Evolutionary conservation across 1,140 invertebrate species (phyloP).

Genomic region (Drosophila guanche): DNA sequence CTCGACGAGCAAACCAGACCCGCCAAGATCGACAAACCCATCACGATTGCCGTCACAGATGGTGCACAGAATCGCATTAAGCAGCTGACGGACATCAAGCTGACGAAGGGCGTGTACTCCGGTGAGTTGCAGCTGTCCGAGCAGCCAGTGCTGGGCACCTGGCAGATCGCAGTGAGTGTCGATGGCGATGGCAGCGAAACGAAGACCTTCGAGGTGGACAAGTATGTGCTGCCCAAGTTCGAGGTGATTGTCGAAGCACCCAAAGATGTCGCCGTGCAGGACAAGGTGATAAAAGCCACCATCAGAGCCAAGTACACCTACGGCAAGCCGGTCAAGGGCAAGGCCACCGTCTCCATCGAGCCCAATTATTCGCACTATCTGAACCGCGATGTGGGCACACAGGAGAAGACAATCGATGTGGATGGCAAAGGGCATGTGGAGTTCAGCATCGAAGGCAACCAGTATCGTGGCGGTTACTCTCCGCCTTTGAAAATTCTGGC

Average conservation of each 20-base stretch:
- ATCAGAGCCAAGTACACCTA: constrained; percentile 89
- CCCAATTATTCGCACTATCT: constrained; percentile 61
- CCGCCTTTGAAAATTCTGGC: constrained; percentile 88
- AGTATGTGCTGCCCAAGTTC: constrained; percentile 97
- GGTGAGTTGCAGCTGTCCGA: constrained; percentile 91
- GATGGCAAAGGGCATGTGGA: constrained; percentile 89
- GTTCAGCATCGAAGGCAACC: constrained; percentile 86
- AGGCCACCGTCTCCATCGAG: constrained; percentile 88
- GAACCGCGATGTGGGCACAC: not conserved
- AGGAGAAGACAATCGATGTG: constrained; percentile 88
- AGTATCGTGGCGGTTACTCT: constrained; percentile 81
- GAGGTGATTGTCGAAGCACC: constrained; percentile 92
- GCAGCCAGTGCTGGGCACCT: constrained; percentile 95
- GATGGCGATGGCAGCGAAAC: constrained; percentile 36
- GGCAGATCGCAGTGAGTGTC: constrained; percentile 89
- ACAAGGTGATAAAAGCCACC: constrained; percentile 90
- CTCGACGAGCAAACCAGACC: constrained; percentile 90
- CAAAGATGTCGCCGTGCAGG: constrained; percentile 91
- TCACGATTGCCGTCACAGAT: constrained; percentile 59
- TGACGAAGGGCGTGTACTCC: constrained; percentile 90
- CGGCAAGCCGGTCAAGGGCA: constrained; percentile 91
- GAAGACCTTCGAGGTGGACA: constrained; percentile 85
- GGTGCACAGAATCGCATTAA: constrained; percentile 85
- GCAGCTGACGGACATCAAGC: constrained; percentile 88
- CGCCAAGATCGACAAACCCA: constrained; percentile 79